Conservation (phyloP, 2,797 vertebrate species). For the Heterohyrax brucei region DNA sequence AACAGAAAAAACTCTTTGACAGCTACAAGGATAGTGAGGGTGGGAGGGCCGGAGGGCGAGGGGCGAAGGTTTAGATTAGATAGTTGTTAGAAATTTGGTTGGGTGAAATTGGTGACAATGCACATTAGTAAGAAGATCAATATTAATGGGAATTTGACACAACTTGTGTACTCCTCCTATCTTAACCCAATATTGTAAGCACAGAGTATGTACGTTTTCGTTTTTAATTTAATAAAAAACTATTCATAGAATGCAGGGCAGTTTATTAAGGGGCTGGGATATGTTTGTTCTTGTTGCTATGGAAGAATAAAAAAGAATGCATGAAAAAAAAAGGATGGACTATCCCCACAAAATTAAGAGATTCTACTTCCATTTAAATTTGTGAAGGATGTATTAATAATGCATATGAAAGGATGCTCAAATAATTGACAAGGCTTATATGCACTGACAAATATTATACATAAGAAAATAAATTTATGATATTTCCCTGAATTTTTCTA, state of each 20-base stretch:
- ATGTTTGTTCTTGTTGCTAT: background rate
- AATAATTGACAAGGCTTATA: conserved; percentile 1
- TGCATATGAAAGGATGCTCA: background rate
- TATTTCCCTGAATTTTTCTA: background rate
- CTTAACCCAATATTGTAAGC: too few relatives aligned
- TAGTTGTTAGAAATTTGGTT: too few relatives aligned
- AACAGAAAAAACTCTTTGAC: too few relatives aligned
- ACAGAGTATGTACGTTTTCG: too few relatives aligned
- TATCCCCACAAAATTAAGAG: background rate
- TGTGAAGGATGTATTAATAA: background rate
- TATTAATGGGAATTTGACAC: too few relatives aligned
- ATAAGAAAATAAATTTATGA: background rate
- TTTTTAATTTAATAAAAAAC: too few relatives aligned
- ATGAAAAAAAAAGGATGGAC: background rate
- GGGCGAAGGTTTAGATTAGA: too few relatives aligned
- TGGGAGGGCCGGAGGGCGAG: too few relatives aligned
- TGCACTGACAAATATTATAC: background rate
- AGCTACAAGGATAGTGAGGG: too few relatives aligned
- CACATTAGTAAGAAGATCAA: too few relatives aligned
- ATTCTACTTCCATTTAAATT: background rate
- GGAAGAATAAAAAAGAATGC: conserved; percentile 11
- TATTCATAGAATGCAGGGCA: background rate
- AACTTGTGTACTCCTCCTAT: too few relatives aligned
- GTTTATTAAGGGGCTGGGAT: background rate
- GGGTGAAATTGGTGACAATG: too few relatives aligned